Evolutionary conservation across 2,113 vertebrate genomes (phyloP), one percentile per base, ranked within the genome.

Genomic region (Dipodomys ordii): DNA sequence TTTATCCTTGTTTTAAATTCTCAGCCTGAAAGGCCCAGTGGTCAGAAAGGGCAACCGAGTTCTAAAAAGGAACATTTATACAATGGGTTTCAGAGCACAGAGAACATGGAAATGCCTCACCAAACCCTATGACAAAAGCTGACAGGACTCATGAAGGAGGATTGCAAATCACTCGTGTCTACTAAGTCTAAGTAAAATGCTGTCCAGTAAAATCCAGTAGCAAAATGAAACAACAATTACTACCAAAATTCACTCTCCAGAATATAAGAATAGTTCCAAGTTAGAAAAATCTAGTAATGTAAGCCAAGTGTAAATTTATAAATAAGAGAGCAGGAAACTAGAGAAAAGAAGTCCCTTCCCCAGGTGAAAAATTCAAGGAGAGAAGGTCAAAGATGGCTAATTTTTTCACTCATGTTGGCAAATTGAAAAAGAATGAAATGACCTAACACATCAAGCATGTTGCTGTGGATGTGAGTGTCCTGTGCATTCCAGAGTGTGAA

Each of bases 181-280:
- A 44, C 44, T 81, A 12, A 71, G 78, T 83, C 39, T 89, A 86
- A 92, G 32, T 39, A 77, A 86, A 93, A 87, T 10, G 22, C 46
- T 81, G 27, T 68, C 39, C 9, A 49, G 28, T 80, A 53, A n/a
- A 65, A 64, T 35, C 28, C 32, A 12, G 9, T 0, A 18, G 53
- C 80, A 85, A 64, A 39, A 91, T 68, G 28, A 30, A 53, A 80
- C 60, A 9, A 72, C 39, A 20, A 28, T 28, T 49, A n/a, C 57
- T 76, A 68, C 7, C 7, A 62, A 81, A 87, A 15, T 28, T 32
- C 23, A 19, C 28, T 4, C 8, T 49, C 11, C 7, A 67, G 53
- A 44, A 67, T 32, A 72, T 10, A 62, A 90, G 32, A 76, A 79
- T 39, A 35, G 53, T 12, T 85, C 35, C 30, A 30, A 76, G 62